Percentiles rank a stretch among this genome's conserved stretches.
phyloP scores from a whole-genome alignment of 1,140 invertebrate species.

The Phymastichus coffea region DNA sequence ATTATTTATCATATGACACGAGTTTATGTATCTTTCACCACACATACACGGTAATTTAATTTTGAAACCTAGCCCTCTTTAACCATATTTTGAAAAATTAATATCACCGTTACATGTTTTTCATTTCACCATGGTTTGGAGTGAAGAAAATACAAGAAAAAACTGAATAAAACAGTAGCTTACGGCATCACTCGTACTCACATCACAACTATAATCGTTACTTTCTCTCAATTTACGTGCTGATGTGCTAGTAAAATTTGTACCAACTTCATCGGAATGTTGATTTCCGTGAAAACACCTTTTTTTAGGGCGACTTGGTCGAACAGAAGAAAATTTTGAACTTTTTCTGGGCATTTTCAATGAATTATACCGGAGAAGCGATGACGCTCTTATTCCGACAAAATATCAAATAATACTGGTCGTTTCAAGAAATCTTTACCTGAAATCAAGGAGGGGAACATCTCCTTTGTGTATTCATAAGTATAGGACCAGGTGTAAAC shows the following conservation, averaged over 20 bases:
- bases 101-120: conserved; percentile 28
- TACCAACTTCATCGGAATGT: background rate
- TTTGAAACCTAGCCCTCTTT: conserved; percentile 22
- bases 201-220: background rate
- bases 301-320: too few relatives aligned
- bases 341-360: too few relatives aligned
- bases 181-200: background rate
- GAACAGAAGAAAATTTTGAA: too few relatives aligned
- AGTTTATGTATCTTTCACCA: conserved; percentile 18
- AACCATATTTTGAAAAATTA: conserved; percentile 22
- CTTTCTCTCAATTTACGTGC: conserved; percentile 19
- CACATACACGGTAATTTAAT: conserved; percentile 24
- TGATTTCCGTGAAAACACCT: background rate
- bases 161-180: conserved; percentile 25
- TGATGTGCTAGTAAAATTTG: conserved; percentile 15
- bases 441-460: too few relatives aligned
- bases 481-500: too few relatives aligned
- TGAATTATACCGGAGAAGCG: too few relatives aligned
- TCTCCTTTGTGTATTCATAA: too few relatives aligned
- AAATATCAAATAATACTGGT: too few relatives aligned
- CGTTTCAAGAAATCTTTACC: too few relatives aligned
- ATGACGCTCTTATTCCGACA: too few relatives aligned
- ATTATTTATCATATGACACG: conserved; percentile 23
- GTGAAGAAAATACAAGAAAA: conserved; percentile 21
- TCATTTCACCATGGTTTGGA: conserved; percentile 26